Evolutionary conservation across 2,113 vertebrate genomes (phyloP), one percentile per base, ranked within the genome.

Genomic region (Lycaon pictus): DNA sequence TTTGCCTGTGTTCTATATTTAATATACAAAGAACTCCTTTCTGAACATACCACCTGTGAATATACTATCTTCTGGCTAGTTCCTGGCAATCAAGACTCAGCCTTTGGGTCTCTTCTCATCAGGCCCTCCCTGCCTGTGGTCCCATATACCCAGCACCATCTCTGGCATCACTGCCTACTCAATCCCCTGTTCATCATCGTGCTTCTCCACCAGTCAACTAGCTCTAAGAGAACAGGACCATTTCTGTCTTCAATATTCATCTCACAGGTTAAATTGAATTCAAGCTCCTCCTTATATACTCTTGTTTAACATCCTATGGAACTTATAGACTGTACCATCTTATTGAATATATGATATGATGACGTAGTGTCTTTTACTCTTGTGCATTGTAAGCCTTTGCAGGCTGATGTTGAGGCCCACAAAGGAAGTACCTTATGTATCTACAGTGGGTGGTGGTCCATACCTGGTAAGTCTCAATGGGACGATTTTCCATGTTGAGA

Each of bases 401-500:
- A 77, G 74, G n/a, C 67, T 43, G 27, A 62, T 43, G 11, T 12
- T 13, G 62, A 94, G 85, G 37, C 51, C 58, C 25, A 11, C 55
- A 12, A 7, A 92, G 82, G 55, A 60, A 79, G 8, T 13, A n/a
- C 23, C 6, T 69, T 53, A 12, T 71, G 7, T 17, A 65, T 3
- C 0, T 11, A 11, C 6, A 37, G 29, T 4, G 22, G 51, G 17
- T 3, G 32, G 20, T 9, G 51, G 5, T 86, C 56, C 72, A 27
- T 98, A 99, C 99, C 99, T 99, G 99, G 99, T 99, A 99, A 13
- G 99, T 99, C 99, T 99, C 99, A 0, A 99, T 99, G 22, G 99
- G 99, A 92, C 99, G 99, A 98, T 99, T 99, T 98, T 99, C 99
- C 99, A 99, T 99, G 98, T 99, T 99, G 93, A 99, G 99, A 98